phyloP scores from a whole-genome alignment of 1,140 invertebrate species.

The Trichogramma pretiosum region DNA sequence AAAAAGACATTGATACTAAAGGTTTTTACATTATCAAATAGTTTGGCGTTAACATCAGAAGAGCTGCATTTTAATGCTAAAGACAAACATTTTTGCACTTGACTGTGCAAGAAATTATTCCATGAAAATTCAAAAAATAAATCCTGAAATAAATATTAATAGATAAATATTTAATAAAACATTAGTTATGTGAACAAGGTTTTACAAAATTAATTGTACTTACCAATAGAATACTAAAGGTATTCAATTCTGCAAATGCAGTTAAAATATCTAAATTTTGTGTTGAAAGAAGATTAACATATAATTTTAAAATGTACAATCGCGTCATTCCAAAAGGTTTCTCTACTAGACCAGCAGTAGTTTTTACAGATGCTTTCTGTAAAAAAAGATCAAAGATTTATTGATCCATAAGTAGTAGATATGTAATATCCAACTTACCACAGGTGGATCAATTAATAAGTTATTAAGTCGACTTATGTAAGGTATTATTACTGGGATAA shows the following conservation, averaged over 20 bases:
- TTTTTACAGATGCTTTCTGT: slow-evolving; percentile 54
- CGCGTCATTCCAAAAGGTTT: slow-evolving; percentile 69
- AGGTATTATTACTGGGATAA: slow-evolving; percentile 54
- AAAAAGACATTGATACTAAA: slow-evolving; percentile 11
- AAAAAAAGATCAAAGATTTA: slow-evolving; percentile 14
- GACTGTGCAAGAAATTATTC: slow-evolving; percentile 86
- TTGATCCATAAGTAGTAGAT: too few species aligned
- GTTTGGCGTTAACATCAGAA: slow-evolving; percentile 39
- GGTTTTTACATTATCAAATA: slow-evolving; percentile 4
- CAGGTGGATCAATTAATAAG: slow-evolving; percentile 63
- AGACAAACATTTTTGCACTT: slow-evolving; percentile 66
- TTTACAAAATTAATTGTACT: slow-evolving; percentile 25
- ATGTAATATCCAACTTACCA: slow-evolving; percentile 49
- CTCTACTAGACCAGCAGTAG: slow-evolving; percentile 56
- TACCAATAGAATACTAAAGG: slow-evolving; percentile 57
- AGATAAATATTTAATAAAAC: not conserved
- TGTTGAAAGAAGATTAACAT: slow-evolving; percentile 58
- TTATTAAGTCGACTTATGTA: slow-evolving; percentile 63
- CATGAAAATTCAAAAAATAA: slow-evolving; percentile 74
- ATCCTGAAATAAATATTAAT: slow-evolving; percentile 50
- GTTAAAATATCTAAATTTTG: slow-evolving; percentile 54
- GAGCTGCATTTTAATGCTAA: slow-evolving; percentile 51
- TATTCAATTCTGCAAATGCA: slow-evolving; percentile 48
- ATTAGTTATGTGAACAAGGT: not conserved
- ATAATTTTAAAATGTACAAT: slow-evolving; percentile 64